Conservation (phyloP, 2,888 invertebrate genomes). For the Melipona beecheii region DNA sequence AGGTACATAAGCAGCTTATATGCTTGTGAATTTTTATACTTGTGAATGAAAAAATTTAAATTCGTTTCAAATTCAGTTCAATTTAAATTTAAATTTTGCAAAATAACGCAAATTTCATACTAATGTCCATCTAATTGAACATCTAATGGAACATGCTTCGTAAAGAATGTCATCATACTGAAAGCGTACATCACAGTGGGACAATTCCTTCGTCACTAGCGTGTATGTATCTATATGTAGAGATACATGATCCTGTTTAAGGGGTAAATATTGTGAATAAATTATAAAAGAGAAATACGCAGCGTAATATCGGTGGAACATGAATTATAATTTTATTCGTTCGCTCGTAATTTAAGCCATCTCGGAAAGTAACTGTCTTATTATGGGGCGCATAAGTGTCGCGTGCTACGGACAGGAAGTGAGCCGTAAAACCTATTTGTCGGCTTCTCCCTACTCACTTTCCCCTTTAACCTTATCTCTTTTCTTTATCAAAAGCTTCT, state of each 20-base stretch:
- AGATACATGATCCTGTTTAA: no score
- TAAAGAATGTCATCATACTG: neutral
- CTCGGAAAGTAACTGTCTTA: constrained; percentile 57
- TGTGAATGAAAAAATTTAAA: neutral
- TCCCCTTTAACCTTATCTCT: constrained; percentile 47
- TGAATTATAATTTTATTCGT: constrained; percentile 34
- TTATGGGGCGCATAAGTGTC: constrained; percentile 66
- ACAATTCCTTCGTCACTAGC: no score
- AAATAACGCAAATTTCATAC: neutral
- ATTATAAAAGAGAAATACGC: neutral
- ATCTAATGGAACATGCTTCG: neutral
- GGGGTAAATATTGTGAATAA: neutral
- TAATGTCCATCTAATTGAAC: neutral
- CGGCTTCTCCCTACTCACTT: constrained; percentile 65
- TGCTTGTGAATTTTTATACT: neutral
- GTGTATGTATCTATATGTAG: no score
- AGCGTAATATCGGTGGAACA: neutral
- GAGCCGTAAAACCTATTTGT: constrained; percentile 76
- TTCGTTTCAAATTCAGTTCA: neutral
- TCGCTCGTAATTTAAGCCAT: constrained; percentile 33
- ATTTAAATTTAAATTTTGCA: neutral
- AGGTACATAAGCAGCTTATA: neutral
- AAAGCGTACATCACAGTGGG: no score
- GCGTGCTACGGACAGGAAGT: constrained; percentile 72
- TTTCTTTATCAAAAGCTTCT: constrained; percentile 40